Percentiles rank a stretch among this genome's conserved stretches.
Evolutionary conservation across 2,888 invertebrate species (phyloP).

Genomic region (Euphydryas editha): DNA sequence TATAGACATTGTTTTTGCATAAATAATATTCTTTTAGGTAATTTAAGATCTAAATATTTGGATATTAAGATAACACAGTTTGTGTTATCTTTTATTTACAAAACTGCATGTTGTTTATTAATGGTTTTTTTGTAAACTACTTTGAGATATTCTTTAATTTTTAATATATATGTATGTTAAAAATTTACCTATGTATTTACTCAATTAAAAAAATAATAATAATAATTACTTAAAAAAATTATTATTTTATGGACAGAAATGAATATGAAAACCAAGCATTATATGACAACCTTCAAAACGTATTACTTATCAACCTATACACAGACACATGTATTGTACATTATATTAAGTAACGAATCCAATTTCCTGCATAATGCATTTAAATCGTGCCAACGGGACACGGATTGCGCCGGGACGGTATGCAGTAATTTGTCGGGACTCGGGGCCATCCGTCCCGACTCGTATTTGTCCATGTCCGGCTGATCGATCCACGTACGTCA

Average conservation of each 20-base stretch:
- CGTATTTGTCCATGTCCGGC: conserved; percentile 48
- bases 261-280: background rate
- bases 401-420: conserved; percentile 15
- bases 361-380: conserved; percentile 19
- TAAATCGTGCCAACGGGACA: conserved; percentile 12
- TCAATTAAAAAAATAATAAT: too few species aligned
- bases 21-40: background rate
- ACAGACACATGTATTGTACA: background rate
- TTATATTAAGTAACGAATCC: conserved; percentile 4
- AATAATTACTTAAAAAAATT: too few species aligned
- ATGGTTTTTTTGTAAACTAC: too few species aligned
- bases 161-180: too few species aligned
- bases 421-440: conserved; percentile 14
- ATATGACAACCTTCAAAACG: background rate
- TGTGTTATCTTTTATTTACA: too few species aligned
- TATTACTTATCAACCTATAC: background rate
- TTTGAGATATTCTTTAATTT: too few species aligned
- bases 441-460: conserved; percentile 30
- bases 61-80: background rate
- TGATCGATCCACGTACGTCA: conserved; percentile 45
- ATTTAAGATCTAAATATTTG: background rate
- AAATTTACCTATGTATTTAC: too few species aligned
- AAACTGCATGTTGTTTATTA: too few species aligned
- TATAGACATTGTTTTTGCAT: background rate
- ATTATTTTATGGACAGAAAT: background rate